Base-by-base conservation (phyloP, 2,888 invertebrate genomes). In the Ophion ventricosus region DNA sequence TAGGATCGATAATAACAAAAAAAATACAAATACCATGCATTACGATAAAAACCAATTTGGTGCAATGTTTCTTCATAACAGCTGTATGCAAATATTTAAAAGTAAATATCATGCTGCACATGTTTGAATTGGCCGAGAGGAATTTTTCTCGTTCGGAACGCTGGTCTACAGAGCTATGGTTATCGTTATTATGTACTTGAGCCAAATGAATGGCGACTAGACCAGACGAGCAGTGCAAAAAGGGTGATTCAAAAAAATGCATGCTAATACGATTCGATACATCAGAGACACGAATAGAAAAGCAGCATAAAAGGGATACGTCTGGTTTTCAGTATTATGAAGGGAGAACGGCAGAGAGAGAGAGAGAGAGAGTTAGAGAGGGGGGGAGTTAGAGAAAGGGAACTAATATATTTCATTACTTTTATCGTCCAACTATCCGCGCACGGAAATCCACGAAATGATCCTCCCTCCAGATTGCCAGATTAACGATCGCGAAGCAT, bases 401-500 rank as follows among this genome's bases (percentile, higher is more conserved):
- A 43, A 43, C 43, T 43, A 67, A 67, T 67, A 76, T 76, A 76
- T 66, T 56, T 76, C 75, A 76, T 76, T 66, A 76, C 66, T 76
- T 76, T 66, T 76, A 76, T 76, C 66, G 66, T 76, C 66, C 17
- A 17, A 56, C 23, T 35, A 75, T 76, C 64, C 35, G 66, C 25
- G 75, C 64, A 76, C 75, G 75, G 75, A 76, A 76, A 76, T 76
- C 64, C 75, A 66, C 35, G 56, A 35, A 66, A 76, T 40, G 75
- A 76, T 76, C 66, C 75, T 10, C 8, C 17, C 75, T 66, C 56
- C 66, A 76, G 75, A 76, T 76, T 76, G 75, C 25, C 75, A 54
- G 75, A 76, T 76, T 76, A 76, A 76, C 66, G 75, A 76, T 76
- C 56, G 40, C 40, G 66, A 56, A 66, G 40, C 75, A 76, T 76